These are phyloP conservation scores for Buceros bicornis DNA, from an alignment of 2,797 vertebrate genomes.

Conservation along the genomic window DNA sequence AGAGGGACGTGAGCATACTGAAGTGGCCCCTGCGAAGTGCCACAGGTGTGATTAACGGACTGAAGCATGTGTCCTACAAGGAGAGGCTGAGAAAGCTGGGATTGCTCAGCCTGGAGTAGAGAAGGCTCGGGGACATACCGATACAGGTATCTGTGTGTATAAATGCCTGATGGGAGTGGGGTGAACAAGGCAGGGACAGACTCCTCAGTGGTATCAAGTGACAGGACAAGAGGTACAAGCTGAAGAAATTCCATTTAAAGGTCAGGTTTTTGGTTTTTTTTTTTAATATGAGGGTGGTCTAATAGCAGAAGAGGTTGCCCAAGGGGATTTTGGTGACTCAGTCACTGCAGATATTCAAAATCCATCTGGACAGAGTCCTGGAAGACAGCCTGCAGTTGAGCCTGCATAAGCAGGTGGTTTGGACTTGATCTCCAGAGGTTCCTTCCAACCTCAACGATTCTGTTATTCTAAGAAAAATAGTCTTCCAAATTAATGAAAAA, in stretches of 20 bases:
- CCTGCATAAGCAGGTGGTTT: background rate
- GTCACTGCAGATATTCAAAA: background rate
- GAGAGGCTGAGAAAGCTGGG: background rate
- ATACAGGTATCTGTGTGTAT: background rate
- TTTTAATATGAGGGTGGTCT: background rate
- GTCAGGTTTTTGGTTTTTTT: background rate
- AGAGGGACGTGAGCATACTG: background rate
- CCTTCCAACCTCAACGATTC: background rate
- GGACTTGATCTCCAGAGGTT: background rate
- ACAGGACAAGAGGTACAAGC: background rate
- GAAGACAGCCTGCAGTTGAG: background rate
- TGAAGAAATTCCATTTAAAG: background rate
- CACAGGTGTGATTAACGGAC: background rate
- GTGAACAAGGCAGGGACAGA: background rate
- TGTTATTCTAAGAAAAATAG: background rate
- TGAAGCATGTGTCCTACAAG: background rate
- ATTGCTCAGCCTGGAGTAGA: background rate
- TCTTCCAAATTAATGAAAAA: background rate
- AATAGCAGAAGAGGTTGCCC: background rate
- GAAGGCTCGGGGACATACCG: background rate
- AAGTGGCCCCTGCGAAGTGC: background rate
- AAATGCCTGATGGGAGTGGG: background rate
- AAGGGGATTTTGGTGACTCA: background rate
- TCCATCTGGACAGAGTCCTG: background rate
- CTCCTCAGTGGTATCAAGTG: background rate